Conservation (phyloP, 2,888 invertebrate species). For the Sinopyrophorus schimmeli region DNA sequence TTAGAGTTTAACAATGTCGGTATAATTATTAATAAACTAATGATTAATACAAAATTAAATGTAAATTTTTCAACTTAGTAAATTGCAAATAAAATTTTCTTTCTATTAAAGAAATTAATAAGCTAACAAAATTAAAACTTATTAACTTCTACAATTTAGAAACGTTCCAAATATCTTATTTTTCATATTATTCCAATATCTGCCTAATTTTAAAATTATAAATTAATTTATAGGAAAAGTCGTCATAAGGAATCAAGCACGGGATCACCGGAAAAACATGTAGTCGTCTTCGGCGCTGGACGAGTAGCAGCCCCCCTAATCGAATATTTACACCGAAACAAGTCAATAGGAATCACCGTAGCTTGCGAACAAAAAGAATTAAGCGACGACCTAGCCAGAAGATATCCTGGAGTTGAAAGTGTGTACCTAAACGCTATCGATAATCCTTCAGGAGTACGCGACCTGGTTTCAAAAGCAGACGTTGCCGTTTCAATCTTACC, state of each 20-base stretch:
- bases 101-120: too few species aligned
- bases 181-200: slow-evolving; percentile 2
- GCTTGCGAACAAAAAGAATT: slow-evolving; percentile 74
- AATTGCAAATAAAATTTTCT: too few species aligned
- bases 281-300: slow-evolving; percentile 93
- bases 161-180: not conserved
- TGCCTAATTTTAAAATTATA: slow-evolving; percentile 10
- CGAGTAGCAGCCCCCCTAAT: slow-evolving; percentile 89
- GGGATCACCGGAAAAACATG: slow-evolving; percentile 59
- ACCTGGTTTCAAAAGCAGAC: slow-evolving; percentile 73
- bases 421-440: slow-evolving; percentile 77
- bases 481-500: slow-evolving; percentile 89
- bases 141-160: too few species aligned
- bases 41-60: too few species aligned
- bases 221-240: slow-evolving; percentile 42
- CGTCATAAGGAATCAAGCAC: slow-evolving; percentile 42
- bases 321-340: slow-evolving; percentile 87
- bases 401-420: slow-evolving; percentile 77
- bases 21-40: too few species aligned
- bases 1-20: too few species aligned
- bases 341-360: slow-evolving; percentile 79
- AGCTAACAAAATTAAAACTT: too few species aligned
- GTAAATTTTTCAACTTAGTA: too few species aligned
- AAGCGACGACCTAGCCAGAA: slow-evolving; percentile 78
- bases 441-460: slow-evolving; percentile 68